phyloP scores from a whole-genome alignment of 2,113 vertebrate species.

The Leucoraja erinaceus region DNA sequence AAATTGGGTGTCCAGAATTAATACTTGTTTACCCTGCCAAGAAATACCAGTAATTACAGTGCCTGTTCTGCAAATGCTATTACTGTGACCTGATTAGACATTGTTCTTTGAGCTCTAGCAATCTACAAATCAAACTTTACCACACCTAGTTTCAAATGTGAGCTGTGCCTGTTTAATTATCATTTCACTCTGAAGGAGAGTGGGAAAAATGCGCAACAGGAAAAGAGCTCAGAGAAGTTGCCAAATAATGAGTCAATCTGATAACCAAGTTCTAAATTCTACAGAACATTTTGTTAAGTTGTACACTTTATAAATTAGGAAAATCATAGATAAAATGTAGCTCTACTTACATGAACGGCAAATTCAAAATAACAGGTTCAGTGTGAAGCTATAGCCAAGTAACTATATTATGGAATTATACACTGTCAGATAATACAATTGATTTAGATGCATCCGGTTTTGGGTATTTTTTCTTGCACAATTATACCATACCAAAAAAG shows the following conservation, averaged over 20 bases:
- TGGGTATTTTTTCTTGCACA: not conserved
- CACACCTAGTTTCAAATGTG: not conserved
- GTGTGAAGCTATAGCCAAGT: not conserved
- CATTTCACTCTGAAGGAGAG: not conserved
- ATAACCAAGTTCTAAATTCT: not conserved
- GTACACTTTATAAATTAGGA: not conserved
- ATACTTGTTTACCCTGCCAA: not conserved
- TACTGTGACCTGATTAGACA: not conserved
- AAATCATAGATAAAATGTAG: not conserved
- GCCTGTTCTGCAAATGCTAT: not conserved
- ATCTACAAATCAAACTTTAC: not conserved
- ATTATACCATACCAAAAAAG: not conserved
- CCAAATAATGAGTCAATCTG: not conserved
- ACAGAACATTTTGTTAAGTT: not conserved
- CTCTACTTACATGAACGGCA: not conserved
- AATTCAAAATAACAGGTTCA: not conserved
- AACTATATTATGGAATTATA: too few species aligned
- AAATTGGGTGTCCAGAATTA: not conserved
- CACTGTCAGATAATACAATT: not conserved
- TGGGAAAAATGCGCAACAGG: not conserved
- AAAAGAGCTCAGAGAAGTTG: not conserved
- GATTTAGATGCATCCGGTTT: not conserved
- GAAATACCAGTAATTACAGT: not conserved
- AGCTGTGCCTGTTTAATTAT: not conserved
- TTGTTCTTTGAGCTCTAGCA: not conserved